Evolutionary conservation across 2,888 invertebrate species (phyloP).

Genomic region (Camponotus fellah): DNA sequence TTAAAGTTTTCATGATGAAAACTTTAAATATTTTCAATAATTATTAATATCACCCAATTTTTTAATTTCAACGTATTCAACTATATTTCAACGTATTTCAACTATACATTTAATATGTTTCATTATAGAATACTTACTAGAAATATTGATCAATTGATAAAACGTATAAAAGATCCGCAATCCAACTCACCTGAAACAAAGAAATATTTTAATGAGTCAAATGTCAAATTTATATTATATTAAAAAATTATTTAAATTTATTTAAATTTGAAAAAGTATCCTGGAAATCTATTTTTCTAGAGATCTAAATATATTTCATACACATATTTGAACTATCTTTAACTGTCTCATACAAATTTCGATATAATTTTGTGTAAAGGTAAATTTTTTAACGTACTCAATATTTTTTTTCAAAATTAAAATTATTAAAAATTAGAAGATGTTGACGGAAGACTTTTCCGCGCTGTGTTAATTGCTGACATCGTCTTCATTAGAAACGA

Average conservation of each 20-base stretch:
- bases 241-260: background rate
- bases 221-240: background rate
- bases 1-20: background rate
- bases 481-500: conserved; percentile 21
- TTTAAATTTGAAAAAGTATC: background rate
- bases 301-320: background rate
- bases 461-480: background rate
- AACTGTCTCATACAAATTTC: background rate
- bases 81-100: background rate
- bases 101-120: background rate
- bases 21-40: too few species aligned
- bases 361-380: background rate
- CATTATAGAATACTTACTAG: conserved; percentile 19
- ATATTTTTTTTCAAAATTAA: background rate
- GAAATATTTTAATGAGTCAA: background rate
- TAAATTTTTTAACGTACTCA: background rate
- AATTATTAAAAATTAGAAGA: background rate
- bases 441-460: background rate
- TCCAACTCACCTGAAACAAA: conserved; percentile 44
- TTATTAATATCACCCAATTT: background rate
- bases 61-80: background rate
- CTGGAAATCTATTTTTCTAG: background rate
- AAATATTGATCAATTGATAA: background rate
- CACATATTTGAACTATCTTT: background rate
- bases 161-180: background rate